Base-by-base conservation (phyloP, 1,140 invertebrate genomes). In the Mylabris phalerata region DNA sequence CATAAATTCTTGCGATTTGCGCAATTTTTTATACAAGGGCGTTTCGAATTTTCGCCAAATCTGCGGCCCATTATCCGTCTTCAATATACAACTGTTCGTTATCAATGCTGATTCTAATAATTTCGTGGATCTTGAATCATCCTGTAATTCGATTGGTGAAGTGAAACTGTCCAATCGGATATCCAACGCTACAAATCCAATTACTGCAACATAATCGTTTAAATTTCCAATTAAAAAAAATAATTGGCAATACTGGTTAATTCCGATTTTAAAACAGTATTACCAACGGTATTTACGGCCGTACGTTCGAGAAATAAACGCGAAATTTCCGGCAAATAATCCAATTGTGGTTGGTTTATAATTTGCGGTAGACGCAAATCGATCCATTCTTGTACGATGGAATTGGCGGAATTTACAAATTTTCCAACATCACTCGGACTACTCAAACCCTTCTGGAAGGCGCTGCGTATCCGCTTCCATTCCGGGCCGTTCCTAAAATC, bases 301-400 rank as follows among this genome's bases (percentile, higher is more conserved):
- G 79, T 82, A 92, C 91, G 75, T 81, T 93, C 90, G 54, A 92
- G 80, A 72, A 85, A 89, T 38, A 91, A 74, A 61, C 87, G 79
- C 32, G 87, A 86, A 9, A 94, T 71, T 70, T 85, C 78, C 9
- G 81, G 78, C 46, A 90, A 65, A 69, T 91, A 83, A 75, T 94
- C 85, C 1, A 79, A 64, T 52, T 70, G 63, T 5, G 70, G 42
- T 51, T 75, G 65, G 47, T 55, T 61, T n/a, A 44, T 52, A 13
- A 67, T 59, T 45, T 61, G 49, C 52, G 66, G 67, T 57, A 54
- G 54, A 26, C 64, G 42, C 7, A 40, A 62, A 70, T 73, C 45
- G 71, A 75, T 71, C 73, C 74, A 60, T 77, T 91, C 83, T 56
- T 75, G 70, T 2, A 87, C 78, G 1, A 90, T 77, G 0, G 67